Base-by-base conservation (phyloP, 1,140 invertebrate genomes). In the Helicoverpa zea region DNA sequence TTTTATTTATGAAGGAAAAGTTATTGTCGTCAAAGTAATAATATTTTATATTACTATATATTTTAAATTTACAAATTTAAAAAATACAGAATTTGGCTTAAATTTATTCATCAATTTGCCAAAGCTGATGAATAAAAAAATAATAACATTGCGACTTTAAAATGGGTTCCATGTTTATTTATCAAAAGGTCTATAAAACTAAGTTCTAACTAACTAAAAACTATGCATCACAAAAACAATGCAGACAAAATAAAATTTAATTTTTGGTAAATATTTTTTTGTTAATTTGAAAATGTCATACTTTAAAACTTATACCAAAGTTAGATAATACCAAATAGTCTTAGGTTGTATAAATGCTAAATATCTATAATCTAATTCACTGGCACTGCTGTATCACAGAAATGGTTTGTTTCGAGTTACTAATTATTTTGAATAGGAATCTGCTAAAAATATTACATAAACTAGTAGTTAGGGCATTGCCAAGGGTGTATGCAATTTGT, bases 331-430 rank as follows among this genome's bases (percentile, higher is more conserved):
- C 72, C 72, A 16, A 74, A 74, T 74, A 74, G 72, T 74, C 72
- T 74, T 74, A 59, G 54, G 72, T 43, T 74, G 16, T 74, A 47
- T 58, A 74, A 59, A 81, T 58, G 51, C 54, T 81, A 87, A 79
- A 81, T 52, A 54, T 63, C 30, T 80, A 83, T 14, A 16, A 70
- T 63, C 52, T 80, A 83, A 63, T 81, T 76, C 66, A 88, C 88
- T 91, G 91, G 91, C 91, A 92, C 91, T 88, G 80, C 74, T 51
- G 70, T 92, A 92, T 92, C 91, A 92, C 91, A 91, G 89, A 86
- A 87, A 80, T 84, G 68, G 49, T 78, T 61, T 70, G 49, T 81
- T 75, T 29, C 49, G 52, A 12, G 3, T 63, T 18, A 70, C 51
- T 29, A 52, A 51, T 70, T 70, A 29, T 11, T 59, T 73, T 73